Conservation (phyloP, 2,797 vertebrate species). For the Lateolabrax maculatus region DNA sequence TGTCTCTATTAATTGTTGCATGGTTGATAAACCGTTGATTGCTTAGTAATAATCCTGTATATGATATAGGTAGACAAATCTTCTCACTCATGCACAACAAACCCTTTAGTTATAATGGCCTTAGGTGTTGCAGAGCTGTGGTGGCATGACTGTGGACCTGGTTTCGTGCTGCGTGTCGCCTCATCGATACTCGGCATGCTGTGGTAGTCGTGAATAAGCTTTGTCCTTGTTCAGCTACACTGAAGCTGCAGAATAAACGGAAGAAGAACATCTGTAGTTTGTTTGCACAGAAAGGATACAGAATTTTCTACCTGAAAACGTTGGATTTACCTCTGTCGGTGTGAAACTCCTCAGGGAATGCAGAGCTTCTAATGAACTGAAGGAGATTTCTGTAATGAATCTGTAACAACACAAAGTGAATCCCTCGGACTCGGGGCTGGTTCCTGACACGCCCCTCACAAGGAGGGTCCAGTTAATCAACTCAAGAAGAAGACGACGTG, state of each 20-base stretch:
- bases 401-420: conserved; percentile 6
- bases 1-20: no score
- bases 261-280: background rate
- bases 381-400: conserved; percentile 50
- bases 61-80: background rate
- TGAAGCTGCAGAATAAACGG: conserved; percentile 19
- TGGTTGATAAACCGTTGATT: no score
- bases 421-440: no score
- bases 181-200: background rate
- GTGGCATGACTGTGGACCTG: background rate
- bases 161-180: background rate
- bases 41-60: background rate
- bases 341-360: conserved; percentile 13
- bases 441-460: background rate
- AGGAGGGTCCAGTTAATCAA: background rate
- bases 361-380: conserved; percentile 13
- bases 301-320: no score
- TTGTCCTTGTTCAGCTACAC: background rate
- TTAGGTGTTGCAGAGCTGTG: no score
- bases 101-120: no score
- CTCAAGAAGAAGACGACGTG: background rate
- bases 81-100: no score
- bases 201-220: background rate
- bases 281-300: background rate
- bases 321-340: background rate